phyloP scores from a whole-genome alignment of 2,113 vertebrate species.

The zebrafish (Danio rerio) region DNA sequence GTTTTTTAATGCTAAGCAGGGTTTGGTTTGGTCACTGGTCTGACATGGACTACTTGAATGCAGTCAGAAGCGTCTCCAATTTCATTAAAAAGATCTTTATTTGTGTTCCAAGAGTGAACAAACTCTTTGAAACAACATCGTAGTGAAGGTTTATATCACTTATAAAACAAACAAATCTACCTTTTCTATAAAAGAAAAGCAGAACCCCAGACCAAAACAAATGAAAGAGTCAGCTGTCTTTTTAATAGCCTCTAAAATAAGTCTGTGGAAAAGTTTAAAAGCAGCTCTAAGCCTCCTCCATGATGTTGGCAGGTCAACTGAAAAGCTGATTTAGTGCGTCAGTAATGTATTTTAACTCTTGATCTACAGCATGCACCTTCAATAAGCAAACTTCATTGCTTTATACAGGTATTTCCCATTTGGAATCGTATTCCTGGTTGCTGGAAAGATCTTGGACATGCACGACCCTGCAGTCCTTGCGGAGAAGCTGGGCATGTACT shows the following conservation, averaged over 20 bases:
- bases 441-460: constrained; percentile 89
- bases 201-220: neutral
- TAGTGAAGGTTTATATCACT: no score
- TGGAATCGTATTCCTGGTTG: constrained; percentile 88
- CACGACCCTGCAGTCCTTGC: constrained; percentile 79
- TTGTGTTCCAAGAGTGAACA: no score
- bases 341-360: neutral
- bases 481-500: constrained; percentile 84
- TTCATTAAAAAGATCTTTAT: no score
- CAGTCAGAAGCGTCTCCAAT: no score
- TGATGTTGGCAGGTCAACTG: neutral
- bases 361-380: neutral
- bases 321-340: neutral
- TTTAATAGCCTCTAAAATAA: neutral
- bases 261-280: neutral
- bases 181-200: no score
- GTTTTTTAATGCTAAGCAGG: no score
- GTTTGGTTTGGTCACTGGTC: no score
- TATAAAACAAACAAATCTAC: no score
- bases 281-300: neutral
- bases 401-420: constrained; percentile 87
- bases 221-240: neutral
- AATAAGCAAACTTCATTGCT: neutral
- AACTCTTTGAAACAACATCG: no score
- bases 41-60: no score